Evolutionary conservation across 2,797 vertebrate species (phyloP).

Genomic region (Nasua narica): DNA sequence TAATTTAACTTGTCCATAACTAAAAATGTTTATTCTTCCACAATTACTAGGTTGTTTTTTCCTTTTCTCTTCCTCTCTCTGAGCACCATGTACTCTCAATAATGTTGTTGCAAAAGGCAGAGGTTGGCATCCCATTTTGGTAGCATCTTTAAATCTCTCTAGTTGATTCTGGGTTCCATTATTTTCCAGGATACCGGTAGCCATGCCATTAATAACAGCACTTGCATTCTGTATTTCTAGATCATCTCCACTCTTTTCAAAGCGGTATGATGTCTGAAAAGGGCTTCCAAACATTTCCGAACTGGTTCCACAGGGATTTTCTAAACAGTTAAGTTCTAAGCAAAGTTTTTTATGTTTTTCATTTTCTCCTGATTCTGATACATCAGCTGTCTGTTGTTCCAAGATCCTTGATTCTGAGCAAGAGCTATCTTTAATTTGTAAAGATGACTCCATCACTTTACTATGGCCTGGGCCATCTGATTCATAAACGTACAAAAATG

Average conservation of each 20-base stretch:
- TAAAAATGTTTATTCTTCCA: constrained; percentile 37
- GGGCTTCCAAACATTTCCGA: constrained; percentile 57
- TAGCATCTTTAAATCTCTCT: constrained; percentile 53
- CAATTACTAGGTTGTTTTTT: neutral
- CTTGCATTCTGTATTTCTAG: constrained; percentile 54
- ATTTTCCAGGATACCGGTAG: neutral
- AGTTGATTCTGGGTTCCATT: neutral
- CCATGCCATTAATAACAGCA: neutral
- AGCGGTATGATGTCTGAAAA: constrained; percentile 45
- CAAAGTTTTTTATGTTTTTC: constrained; percentile 37
- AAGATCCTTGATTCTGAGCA: constrained; percentile 40
- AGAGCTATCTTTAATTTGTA: constrained; percentile 51
- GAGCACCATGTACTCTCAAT: neutral
- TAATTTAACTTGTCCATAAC: constrained; percentile 66
- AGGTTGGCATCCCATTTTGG: neutral
- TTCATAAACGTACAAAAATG: constrained; percentile 40
- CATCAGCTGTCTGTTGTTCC: constrained; percentile 59
- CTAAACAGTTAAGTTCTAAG: constrained; percentile 51
- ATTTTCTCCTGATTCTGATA: constrained; percentile 40
- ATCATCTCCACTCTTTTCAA: constrained; percentile 40
- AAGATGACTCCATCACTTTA: constrained; percentile 19
- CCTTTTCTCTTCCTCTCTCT: constrained; percentile 32
- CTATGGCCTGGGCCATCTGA: neutral
- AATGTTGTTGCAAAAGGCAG: constrained; percentile 49
- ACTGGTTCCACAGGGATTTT: constrained; percentile 15